Base-by-base conservation (phyloP, 2,113 vertebrate genomes). In the Nesoenas mayeri region DNA sequence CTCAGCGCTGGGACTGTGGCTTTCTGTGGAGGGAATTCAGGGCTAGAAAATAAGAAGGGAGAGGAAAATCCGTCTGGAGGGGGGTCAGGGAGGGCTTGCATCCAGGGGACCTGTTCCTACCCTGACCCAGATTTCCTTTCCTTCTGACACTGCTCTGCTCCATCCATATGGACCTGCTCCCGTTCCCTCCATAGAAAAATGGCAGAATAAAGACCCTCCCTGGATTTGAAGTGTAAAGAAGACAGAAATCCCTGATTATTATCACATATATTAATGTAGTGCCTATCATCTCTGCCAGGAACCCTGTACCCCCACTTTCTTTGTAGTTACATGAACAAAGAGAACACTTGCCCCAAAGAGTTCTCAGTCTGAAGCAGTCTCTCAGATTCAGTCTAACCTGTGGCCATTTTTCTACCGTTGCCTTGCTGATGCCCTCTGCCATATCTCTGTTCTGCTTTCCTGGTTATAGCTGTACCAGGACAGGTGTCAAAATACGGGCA, bases 401-500 rank as follows among this genome's bases (percentile, higher is more conserved):
- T 79, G 82, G 87, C 87, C 89, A 88, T 93, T 88, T 92, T 95
- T 66, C 81, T 82, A 26, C 70, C 28, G 5, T 29, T 95, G 83
- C 62, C 47, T 85, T 66, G 80, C 73, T 28, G 77, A 48, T 87
- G 78, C 65, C 36, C 81, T 89, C 61, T 60, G 73, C 70, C 0
- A 0, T 56, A 31, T 53, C 57, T 6, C 14, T 34, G 47, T n/a
- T 85, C 32, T 53, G 69, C 53, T 56, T 21, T 50, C 62, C 64
- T 65, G 38, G 14, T 36, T 48, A 36, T 2, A 40, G 69, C 69
- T 56, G 1, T 60, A 65, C 34, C 62, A 77, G 65, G 85, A 32
- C 75, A 77, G 73, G 60, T 56, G 51, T 51, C 54, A 66, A 36
- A 56, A 56, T 15, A 38, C 32, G 48, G 71, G 60, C 13, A 13